Evolutionary conservation across 2,797 vertebrate genomes (phyloP).

Genomic region (Sylvia borin): DNA sequence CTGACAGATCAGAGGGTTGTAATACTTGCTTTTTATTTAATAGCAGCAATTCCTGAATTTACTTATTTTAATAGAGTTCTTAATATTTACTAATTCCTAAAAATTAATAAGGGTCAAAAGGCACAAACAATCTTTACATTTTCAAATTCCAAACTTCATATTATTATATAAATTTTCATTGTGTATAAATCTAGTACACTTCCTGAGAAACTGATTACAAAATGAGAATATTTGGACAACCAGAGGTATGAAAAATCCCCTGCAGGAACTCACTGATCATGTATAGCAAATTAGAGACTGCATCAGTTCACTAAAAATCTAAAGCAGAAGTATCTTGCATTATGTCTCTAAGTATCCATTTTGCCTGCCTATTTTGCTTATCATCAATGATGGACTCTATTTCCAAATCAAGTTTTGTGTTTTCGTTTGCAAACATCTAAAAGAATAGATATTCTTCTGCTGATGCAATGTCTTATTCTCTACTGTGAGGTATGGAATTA

Average conservation of each 20-base stretch:
- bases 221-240: not conserved
- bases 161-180: not conserved
- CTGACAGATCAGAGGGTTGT: not conserved
- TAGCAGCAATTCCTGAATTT: not conserved
- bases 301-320: not conserved
- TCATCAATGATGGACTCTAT: not conserved
- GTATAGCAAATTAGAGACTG: not conserved
- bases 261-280: not conserved
- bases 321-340: not conserved
- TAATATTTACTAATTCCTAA: not conserved
- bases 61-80: not conserved
- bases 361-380: not conserved
- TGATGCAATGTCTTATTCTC: not conserved
- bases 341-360: not conserved
- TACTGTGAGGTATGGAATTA: not conserved
- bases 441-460: not conserved
- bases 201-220: not conserved
- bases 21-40: not conserved
- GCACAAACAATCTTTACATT: not conserved
- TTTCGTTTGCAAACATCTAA: not conserved
- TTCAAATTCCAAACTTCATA: not conserved
- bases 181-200: not conserved
- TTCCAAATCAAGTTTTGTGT: not conserved
- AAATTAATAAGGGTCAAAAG: not conserved
- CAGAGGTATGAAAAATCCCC: not conserved